Percentiles rank a stretch among this genome's conserved stretches.
Evolutionary conservation across 2,888 invertebrate genomes (phyloP).

Genomic region (Ophraella communa): DNA sequence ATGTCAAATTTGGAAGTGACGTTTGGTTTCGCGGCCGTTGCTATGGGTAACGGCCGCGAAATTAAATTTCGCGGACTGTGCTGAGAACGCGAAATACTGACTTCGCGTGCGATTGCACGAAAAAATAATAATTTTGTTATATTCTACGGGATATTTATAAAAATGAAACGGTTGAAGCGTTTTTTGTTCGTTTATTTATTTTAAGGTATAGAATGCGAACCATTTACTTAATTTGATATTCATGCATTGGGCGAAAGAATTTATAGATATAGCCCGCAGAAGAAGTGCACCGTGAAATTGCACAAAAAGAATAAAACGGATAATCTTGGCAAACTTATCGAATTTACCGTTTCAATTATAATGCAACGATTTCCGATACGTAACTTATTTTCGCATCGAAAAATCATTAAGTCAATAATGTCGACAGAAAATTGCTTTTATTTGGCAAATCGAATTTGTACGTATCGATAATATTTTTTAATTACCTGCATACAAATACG

Average conservation of each 20-base stretch:
- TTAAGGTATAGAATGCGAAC: background rate
- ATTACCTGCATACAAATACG: no score
- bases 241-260: background rate
- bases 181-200: no score
- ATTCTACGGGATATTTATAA: no score
- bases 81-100: no score
- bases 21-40: no score
- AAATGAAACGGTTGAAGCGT: no score
- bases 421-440: background rate
- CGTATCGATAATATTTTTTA: no score
- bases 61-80: no score
- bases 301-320: slow-evolving; percentile 22
- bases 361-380: slow-evolving; percentile 3
- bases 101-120: no score
- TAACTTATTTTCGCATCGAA: background rate
- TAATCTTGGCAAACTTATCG: background rate
- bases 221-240: slow-evolving; percentile 1
- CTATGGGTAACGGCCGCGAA: no score
- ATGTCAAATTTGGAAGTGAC: no score
- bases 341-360: slow-evolving; percentile 21
- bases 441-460: background rate
- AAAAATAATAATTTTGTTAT: no score
- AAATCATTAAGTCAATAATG: background rate
- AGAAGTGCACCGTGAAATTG: slow-evolving; percentile 26
- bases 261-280: background rate